These are phyloP conservation scores for Euthynnus affinis DNA, from an alignment of 2,797 vertebrate genomes.

Conservation along the genomic window DNA sequence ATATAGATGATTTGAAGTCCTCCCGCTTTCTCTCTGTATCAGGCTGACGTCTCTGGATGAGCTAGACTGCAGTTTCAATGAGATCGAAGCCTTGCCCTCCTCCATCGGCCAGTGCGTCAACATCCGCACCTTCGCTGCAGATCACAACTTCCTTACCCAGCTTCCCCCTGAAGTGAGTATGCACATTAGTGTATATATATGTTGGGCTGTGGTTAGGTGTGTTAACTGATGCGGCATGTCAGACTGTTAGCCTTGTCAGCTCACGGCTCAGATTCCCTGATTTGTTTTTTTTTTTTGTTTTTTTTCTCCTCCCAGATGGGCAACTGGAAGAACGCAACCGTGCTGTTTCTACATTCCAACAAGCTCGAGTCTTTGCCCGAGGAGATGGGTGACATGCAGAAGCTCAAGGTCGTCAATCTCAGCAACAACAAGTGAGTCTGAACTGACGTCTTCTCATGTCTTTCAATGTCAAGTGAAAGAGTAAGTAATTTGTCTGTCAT, in stretches of 20 bases:
- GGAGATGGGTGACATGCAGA: constrained; percentile 99
- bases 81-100: constrained; percentile 94
- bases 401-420: constrained; percentile 97
- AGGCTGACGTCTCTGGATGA: constrained; percentile 93
- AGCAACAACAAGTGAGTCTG: constrained; percentile 96
- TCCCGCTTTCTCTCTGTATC: background rate
- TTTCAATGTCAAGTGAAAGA: too few relatives aligned
- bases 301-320: constrained; percentile 88
- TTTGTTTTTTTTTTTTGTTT: background rate
- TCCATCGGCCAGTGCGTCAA: constrained; percentile 91
- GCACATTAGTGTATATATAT: background rate
- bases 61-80: constrained; percentile 98
- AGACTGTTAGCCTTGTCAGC: background rate
- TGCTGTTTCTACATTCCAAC: constrained; percentile 97
- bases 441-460: too few relatives aligned
- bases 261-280: constrained; percentile 12
- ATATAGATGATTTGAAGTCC: constrained; percentile 4
- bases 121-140: constrained; percentile 96
- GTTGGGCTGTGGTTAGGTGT: background rate
- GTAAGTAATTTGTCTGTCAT: too few relatives aligned
- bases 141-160: constrained; percentile 95
- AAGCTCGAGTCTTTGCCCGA: constrained; percentile 95
- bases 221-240: background rate
- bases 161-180: constrained; percentile 92
- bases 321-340: constrained; percentile 93